Evolutionary conservation across 2,113 vertebrate genomes (phyloP).

Genomic region (Saccopteryx bilineata): DNA sequence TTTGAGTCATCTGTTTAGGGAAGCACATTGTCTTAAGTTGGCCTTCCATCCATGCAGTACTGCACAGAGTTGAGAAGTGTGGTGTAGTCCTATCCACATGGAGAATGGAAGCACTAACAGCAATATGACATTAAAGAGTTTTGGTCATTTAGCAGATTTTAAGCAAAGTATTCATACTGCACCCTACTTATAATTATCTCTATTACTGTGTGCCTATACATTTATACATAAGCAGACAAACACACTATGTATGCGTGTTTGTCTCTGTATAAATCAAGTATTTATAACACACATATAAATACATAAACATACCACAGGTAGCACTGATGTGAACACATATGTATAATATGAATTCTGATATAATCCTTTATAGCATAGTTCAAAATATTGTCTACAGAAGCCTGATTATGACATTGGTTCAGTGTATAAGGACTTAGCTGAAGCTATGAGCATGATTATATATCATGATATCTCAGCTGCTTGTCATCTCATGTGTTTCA

Average conservation of each 20-base stretch:
- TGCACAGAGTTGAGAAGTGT: slow-evolving; percentile 69
- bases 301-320: slow-evolving; percentile 86
- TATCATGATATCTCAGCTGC: slow-evolving; percentile 72
- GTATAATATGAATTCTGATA: slow-evolving; percentile 84
- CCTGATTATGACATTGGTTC: slow-evolving; percentile 84
- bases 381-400: slow-evolving; percentile 83
- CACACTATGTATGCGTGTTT: slow-evolving; percentile 85
- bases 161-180: slow-evolving; percentile 86
- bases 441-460: slow-evolving; percentile 82
- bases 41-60: slow-evolving; percentile 74
- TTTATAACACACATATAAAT: slow-evolving; percentile 88
- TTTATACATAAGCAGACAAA: slow-evolving; percentile 89
- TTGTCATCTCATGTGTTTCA: slow-evolving; percentile 69
- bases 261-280: slow-evolving; percentile 89
- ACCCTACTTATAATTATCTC: slow-evolving; percentile 84
- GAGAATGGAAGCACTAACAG: slow-evolving; percentile 78
- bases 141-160: slow-evolving; percentile 86
- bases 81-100: slow-evolving; percentile 71
- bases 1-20: slow-evolving; percentile 78
- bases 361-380: slow-evolving; percentile 83
- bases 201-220: slow-evolving; percentile 85
- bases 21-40: slow-evolving; percentile 72
- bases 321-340: slow-evolving; percentile 83
- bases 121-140: slow-evolving; percentile 73
- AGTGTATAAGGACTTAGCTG: slow-evolving; percentile 75